phyloP scores from a whole-genome alignment of 2,113 vertebrate species.

The Smithornis capensis region DNA sequence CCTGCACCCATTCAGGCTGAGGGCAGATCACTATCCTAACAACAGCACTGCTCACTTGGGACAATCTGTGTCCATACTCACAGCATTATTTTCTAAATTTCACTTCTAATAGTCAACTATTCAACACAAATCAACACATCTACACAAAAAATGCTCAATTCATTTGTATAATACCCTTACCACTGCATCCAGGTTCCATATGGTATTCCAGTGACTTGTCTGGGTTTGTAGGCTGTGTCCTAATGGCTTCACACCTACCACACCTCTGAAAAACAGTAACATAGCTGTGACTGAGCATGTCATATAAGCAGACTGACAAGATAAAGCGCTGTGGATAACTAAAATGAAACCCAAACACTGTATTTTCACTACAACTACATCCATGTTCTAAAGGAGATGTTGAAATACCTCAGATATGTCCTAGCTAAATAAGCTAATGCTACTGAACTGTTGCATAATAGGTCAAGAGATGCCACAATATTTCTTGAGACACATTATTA shows the following conservation, averaged over 20 bases:
- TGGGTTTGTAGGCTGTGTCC: neutral
- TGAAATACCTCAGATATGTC: neutral
- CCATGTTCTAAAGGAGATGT: neutral
- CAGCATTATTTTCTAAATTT: neutral
- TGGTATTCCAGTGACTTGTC: neutral
- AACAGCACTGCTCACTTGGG: neutral
- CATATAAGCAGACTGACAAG: neutral
- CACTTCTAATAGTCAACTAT: neutral
- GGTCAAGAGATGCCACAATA: neutral
- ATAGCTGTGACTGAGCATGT: neutral
- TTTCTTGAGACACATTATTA: neutral
- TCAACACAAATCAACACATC: neutral
- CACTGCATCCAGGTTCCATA: neutral
- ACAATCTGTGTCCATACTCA: neutral
- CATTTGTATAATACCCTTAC: neutral
- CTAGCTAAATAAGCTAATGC: neutral
- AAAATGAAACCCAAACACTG: neutral
- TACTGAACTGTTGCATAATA: neutral
- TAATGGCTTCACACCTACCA: neutral
- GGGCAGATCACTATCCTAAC: neutral
- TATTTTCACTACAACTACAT: rapidly evolving
- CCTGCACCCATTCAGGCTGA: neutral
- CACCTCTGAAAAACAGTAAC: neutral
- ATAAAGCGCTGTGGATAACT: neutral
- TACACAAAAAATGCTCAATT: neutral